phyloP scores from a whole-genome alignment of 2,797 vertebrate genomes.

The Crypturellus tataupa region DNA sequence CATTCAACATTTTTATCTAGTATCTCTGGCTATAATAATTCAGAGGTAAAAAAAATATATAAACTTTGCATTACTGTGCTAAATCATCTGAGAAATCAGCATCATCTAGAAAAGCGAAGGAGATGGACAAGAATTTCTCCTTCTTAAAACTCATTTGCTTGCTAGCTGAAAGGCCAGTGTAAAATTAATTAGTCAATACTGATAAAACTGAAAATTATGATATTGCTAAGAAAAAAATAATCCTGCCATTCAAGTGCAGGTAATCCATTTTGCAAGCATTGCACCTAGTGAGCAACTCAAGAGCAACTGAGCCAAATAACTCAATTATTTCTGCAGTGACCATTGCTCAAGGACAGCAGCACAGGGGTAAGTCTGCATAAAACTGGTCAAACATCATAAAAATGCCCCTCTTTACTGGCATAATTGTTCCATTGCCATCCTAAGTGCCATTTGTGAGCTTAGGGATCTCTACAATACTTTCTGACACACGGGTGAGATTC shows the following conservation, averaged over 20 bases:
- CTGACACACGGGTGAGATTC: neutral
- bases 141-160: neutral
- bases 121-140: neutral
- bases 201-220: neutral
- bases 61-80: neutral
- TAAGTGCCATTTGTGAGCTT: neutral
- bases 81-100: neutral
- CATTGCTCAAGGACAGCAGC: neutral
- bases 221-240: neutral
- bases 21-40: neutral
- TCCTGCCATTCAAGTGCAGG: neutral
- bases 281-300: neutral
- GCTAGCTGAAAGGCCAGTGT: neutral
- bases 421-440: neutral
- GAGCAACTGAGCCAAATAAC: neutral
- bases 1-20: neutral
- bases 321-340: neutral
- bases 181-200: neutral
- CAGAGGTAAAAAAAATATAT: neutral
- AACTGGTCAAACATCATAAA: accelerated
- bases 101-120: neutral
- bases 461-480: neutral
- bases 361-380: neutral
- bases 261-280: neutral
- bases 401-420: neutral